Percentiles rank a stretch among this genome's conserved stretches.
phyloP scores from a whole-genome alignment of 2,888 invertebrate species.

The Cyclophora albipunctata region DNA sequence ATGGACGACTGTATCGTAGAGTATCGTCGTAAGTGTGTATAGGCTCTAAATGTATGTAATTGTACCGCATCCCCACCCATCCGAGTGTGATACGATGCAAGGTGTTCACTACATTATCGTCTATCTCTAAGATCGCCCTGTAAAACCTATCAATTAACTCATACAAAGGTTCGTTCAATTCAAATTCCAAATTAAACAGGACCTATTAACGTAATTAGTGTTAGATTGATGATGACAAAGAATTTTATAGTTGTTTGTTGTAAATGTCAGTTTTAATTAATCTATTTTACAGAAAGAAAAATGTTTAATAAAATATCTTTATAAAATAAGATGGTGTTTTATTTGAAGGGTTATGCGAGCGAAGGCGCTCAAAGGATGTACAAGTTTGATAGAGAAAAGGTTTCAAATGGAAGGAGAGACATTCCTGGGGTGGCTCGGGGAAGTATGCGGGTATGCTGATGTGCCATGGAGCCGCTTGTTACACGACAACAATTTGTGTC shows the following conservation, averaged over 20 bases:
- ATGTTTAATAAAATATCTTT: slow-evolving; percentile 75
- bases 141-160: slow-evolving; percentile 35
- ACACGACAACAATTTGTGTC: slow-evolving; percentile 31
- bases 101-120: slow-evolving; percentile 50
- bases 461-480: slow-evolving; percentile 19
- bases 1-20: slow-evolving; percentile 7
- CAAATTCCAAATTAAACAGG: slow-evolving; percentile 53
- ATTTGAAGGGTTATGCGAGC: background rate
- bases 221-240: slow-evolving; percentile 58
- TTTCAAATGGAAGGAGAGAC: slow-evolving; percentile 30
- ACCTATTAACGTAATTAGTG: slow-evolving; percentile 63
- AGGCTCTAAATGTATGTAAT: slow-evolving; percentile 38
- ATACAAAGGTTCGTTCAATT: slow-evolving; percentile 16
- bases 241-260: slow-evolving; percentile 75
- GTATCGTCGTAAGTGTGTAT: slow-evolving; percentile 34
- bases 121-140: slow-evolving; percentile 27
- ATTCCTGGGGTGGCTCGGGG: slow-evolving; percentile 37
- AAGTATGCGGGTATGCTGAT: slow-evolving; percentile 43
- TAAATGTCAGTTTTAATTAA: slow-evolving; percentile 74
- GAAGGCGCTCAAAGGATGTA: slow-evolving; percentile 23
- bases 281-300: slow-evolving; percentile 71
- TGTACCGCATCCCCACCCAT: slow-evolving; percentile 38
- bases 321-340: slow-evolving; percentile 51
- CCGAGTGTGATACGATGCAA: slow-evolving; percentile 57
- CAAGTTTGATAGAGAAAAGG: slow-evolving; percentile 32